These are phyloP conservation scores for Drosophila atroscutellata DNA, from an alignment of 2,888 invertebrate genomes.

Conservation along the genomic window DNA sequence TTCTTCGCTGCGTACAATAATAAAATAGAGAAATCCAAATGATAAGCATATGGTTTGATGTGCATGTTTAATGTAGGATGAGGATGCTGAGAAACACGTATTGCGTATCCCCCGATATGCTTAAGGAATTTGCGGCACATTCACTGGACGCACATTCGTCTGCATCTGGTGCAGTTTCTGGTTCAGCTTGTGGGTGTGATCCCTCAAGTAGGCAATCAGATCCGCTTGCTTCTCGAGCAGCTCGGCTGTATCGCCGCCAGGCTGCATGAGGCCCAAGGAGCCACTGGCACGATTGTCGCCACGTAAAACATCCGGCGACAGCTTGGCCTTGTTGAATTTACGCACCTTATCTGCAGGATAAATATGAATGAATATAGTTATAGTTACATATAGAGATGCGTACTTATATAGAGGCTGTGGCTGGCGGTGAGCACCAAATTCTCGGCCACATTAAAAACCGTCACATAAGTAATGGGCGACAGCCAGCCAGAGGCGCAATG, in stretches of 20 bases:
- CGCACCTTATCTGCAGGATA: conserved; percentile 86
- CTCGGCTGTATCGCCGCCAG: conserved; percentile 86
- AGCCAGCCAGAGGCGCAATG: conserved; percentile 86
- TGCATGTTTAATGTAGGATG: conserved; percentile 14
- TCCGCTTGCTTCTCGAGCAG: conserved; percentile 90
- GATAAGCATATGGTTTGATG: conserved; percentile 8
- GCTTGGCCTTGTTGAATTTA: conserved; percentile 87
- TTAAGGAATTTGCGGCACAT: conserved; percentile 68
- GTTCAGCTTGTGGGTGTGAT: conserved; percentile 88
- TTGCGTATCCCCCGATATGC: conserved; percentile 8
- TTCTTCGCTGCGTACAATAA: conserved; percentile 44
- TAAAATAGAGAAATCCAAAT: conserved; percentile 35
- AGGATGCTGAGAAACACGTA: conserved; percentile 32
- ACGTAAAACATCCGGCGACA: conserved; percentile 88
- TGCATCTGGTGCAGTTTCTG: conserved; percentile 88
- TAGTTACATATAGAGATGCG: conserved; percentile 31
- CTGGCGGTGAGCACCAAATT: conserved; percentile 85
- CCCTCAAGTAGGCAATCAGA: conserved; percentile 88
- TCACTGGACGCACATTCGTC: conserved; percentile 85
- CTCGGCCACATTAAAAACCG: conserved; percentile 86
- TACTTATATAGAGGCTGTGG: conserved; percentile 87
- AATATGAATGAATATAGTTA: not conserved
- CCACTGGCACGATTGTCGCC: conserved; percentile 84
- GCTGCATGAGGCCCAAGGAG: conserved; percentile 84
- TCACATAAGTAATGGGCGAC: conserved; percentile 87